Base-by-base conservation (phyloP, 2,797 vertebrate species). In the Luscinia megarhynchos region DNA sequence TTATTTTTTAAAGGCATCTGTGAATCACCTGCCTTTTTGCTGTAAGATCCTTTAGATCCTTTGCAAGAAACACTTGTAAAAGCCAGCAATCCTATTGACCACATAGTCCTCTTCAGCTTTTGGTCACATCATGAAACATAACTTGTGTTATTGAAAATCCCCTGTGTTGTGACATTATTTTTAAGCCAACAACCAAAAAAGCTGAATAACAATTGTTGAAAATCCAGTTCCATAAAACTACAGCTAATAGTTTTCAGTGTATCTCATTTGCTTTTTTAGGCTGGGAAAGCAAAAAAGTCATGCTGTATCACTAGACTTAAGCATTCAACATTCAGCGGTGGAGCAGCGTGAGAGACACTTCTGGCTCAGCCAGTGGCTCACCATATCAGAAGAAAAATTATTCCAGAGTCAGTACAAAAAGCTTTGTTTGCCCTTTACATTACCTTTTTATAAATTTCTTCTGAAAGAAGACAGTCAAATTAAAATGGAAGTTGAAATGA, bases 91-190 rank as follows among this genome's bases (percentile, higher is more conserved):
- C 12, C 9, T 57, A 1, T 63, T 74, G 66, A 27, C 16, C 20
- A 8, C 0, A 0, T 58, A 48, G 20, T 62, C 30, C 11, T 81
- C 30, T 87, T 82, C 43, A 53, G 70, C 40, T 41, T 45, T 73
- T 0, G 0, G 23, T 87, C 32, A 12, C 15, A 13, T 73, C 0
- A 0, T 27, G 48, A 36, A 79, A 59, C 0, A 0, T 72, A 67
- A 43, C 54, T 58, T 46, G 6, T 14, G 8, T 82, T 82, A 20
- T 67, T 87, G 15, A 54, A 91, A 87, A 59, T 55, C 29, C 15
- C 22, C 7, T 18, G 8, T 1, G 1, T 58, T 51, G 27, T 38
- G 19, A 16, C 63, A 70, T 32, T 59, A 15, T 51, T 67, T 89
- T 84, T 72, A 50, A 86, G 29, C 14, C 17, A 50, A 15, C 32